These are phyloP conservation scores for Zygogramma bicolorata DNA, from an alignment of 2,888 invertebrate genomes.

Conservation along the genomic window DNA sequence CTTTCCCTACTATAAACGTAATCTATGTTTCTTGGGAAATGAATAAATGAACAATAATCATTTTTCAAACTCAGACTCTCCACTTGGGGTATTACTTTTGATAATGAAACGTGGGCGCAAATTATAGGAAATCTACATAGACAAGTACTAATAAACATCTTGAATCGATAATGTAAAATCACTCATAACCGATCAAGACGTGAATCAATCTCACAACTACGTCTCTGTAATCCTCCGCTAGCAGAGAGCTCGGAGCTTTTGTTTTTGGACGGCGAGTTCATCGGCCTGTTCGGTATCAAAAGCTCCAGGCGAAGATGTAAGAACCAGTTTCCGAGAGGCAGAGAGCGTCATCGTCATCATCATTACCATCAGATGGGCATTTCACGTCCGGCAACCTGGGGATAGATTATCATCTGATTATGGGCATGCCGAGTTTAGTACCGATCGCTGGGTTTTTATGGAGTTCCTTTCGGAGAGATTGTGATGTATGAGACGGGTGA, in stretches of 20 bases:
- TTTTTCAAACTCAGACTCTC: too few relatives aligned
- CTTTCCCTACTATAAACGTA: too few relatives aligned
- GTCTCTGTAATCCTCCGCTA: neutral
- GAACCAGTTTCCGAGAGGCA: conserved; percentile 61
- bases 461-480: neutral
- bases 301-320: conserved; percentile 58
- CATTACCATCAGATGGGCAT: conserved; percentile 44
- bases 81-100: too few relatives aligned
- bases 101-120: neutral
- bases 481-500: neutral
- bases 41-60: too few relatives aligned
- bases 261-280: conserved; percentile 56
- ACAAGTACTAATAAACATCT: neutral
- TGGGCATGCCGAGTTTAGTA: conserved; percentile 12
- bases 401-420: conserved; percentile 48
- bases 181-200: neutral
- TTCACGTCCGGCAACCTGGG: conserved; percentile 55
- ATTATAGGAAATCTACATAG: neutral
- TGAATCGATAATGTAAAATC: conserved; percentile 4
- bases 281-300: conserved; percentile 53
- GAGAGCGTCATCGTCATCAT: conserved; percentile 54
- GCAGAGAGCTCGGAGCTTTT: conserved; percentile 34
- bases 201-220: neutral
- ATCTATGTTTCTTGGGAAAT: too few relatives aligned
- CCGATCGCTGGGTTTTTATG: neutral